A percentile compares a stretch with the other conserved stretches of the same genome.
phyloP scores from a whole-genome alignment of 2,797 vertebrate genomes.

The Heliangelus exortis region DNA sequence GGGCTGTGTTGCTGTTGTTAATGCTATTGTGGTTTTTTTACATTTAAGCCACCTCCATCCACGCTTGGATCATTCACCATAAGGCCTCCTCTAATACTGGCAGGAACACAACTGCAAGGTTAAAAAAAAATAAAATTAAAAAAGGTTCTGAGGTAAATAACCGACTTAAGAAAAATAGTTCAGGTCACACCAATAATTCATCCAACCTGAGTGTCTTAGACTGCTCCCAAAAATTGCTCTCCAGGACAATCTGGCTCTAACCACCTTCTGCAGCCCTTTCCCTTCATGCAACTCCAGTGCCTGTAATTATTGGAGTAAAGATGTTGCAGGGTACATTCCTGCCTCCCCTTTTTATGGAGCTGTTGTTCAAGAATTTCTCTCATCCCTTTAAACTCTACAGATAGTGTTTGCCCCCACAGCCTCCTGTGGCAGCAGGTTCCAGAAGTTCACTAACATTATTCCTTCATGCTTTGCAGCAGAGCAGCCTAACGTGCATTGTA shows the following conservation, averaged over 20 bases:
- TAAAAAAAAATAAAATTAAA: not conserved
- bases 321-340: not conserved
- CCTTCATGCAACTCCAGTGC: not conserved
- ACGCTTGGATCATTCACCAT: not conserved
- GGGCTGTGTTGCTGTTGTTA: not conserved
- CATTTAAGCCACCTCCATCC: not conserved
- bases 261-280: not conserved
- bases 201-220: not conserved
- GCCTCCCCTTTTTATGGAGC: not conserved
- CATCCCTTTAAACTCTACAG: conserved; percentile 11
- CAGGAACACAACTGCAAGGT: not conserved
- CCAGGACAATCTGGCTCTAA: not conserved
- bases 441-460: not conserved
- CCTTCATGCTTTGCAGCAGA: not conserved
- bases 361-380: not conserved
- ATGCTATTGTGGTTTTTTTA: not conserved
- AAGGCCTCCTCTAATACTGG: not conserved
- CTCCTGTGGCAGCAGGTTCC: not conserved
- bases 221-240: not conserved
- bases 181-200: not conserved
- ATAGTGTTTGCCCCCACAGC: not conserved
- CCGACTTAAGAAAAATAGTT: not conserved
- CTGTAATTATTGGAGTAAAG: conserved; percentile 15
- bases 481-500: not conserved
- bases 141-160: not conserved